Evolutionary conservation across 2,888 invertebrate species (phyloP), one percentile per base, ranked within the genome.

Genomic region (Therioaphis trifolii): DNA sequence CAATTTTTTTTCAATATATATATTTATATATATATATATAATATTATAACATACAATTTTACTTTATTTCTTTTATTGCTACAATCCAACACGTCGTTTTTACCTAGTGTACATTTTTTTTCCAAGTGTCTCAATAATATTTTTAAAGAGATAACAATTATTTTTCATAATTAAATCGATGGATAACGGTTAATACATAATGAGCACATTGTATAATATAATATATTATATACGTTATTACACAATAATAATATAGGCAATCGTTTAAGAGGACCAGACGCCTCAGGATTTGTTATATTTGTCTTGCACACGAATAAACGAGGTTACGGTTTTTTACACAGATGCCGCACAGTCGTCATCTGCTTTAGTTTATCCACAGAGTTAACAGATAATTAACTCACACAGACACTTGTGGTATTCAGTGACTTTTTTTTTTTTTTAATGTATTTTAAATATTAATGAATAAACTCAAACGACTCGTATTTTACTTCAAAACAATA

Each of bases 141-240:
- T 46, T n/a, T 46, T n/a, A 35, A 5, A 69, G 61, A 80, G 71
- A 80, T 80, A 71, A 80, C 61, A 72, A 80, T 61, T 43, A 80
- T 61, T 58, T 49, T 69, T 52, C 18, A 18, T 9, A 49, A 68
- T 68, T 55, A 78, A 78, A 78, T 69, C n/a, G 14, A 69, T 55
- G 69, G 40, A 24, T 61, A 75, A 29, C 55, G 68, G 52, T 78
- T 78, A 68, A 68, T 78, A 43, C 68, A 72, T 72, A 80, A 80
- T 80, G 80, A 72, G 80, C 71, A 61, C 46, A 77, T 49, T 18
- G 29, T 72, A 72, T 40, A 61, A 58, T 46, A 40, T 49, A 35
- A 5, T 5, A 35, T 35, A 35, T 49, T 5, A 5, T 5, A 35
- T 35, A 35, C 27, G 52, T 21, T 52, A 66, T 66, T 61, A 78